Base-by-base conservation (phyloP, 2,797 vertebrate species). In the Sarcophilus harrisii region DNA sequence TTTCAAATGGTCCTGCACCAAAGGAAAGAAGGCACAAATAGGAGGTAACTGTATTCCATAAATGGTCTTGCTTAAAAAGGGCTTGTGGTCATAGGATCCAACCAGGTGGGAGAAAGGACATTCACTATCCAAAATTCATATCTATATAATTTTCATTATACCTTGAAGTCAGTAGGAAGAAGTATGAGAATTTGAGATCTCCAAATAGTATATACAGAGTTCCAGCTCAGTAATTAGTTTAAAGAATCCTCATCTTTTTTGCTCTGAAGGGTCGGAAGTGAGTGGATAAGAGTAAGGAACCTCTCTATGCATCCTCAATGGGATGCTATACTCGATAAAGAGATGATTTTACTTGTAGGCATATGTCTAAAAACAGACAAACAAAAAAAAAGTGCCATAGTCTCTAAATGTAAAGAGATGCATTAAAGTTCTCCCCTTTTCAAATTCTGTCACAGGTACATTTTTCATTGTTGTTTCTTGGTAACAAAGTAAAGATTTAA, bases 271-370 rank as follows among this genome's bases (percentile, higher is more conserved):
- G 3, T 45, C 45, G 21, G 73, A 45, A 38, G 38, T 81, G 0
- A 18, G n/a, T 81, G 0, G 6, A 0, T 81, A 81, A 6, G 18
- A 21, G n/a, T 38, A 73, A n/a, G 62, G n/a, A 73, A 73, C 6
- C 66, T 81, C n/a, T 81, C 18, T 18, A 8, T 21, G n/a, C 16
- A 38, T 81, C 18, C 16, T 81, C n/a, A 81, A 2, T 66, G 62
- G n/a, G 5, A 45, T 45, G 21, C 38, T 45, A 21, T 81, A 10
- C 9, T 81, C 11, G 8, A 95, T 98, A 98, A 97, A 98, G 98
- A 98, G 98, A 98, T 98, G 62, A 98, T 98, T 97, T 97, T 94
- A 97, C 97, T 96, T 96, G 45, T 92, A 96, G 95, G 96, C 97
- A 95, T 93, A 95, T 93, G 97, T 98, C 97, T 98, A 97, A 96